A percentile compares a stretch with the other conserved stretches of the same genome.
Conservation (phyloP, 2,888 invertebrate species). For the Steinernema hermaphroditum region DNA sequence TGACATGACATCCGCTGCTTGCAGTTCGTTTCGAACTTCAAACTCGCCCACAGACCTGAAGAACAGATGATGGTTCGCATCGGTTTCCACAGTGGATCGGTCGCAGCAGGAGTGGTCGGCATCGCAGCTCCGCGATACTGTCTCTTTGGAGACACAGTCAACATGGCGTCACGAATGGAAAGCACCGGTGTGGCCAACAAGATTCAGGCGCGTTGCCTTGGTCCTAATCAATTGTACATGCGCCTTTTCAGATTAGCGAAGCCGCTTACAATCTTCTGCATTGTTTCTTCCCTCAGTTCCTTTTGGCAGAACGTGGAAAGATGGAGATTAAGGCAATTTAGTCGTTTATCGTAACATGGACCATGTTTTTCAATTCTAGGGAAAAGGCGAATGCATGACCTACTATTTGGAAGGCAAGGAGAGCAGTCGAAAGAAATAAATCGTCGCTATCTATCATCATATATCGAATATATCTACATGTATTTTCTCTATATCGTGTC, state of each 20-base stretch:
- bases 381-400: slow-evolving; percentile 63
- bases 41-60: slow-evolving; percentile 63
- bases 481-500: background rate
- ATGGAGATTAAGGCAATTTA: slow-evolving; percentile 57
- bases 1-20: background rate
- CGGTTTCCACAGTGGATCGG: slow-evolving; percentile 64
- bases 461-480: no score
- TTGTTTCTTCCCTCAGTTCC: slow-evolving; percentile 63
- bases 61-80: slow-evolving; percentile 65
- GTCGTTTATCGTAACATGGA: background rate
- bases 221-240: background rate
- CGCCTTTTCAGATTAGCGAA: slow-evolving; percentile 59
- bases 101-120: slow-evolving; percentile 66
- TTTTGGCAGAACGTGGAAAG: slow-evolving; percentile 59
- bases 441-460: background rate
- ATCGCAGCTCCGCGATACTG: slow-evolving; percentile 62
- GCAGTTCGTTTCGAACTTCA: slow-evolving; percentile 58
- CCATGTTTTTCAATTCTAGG: slow-evolving; percentile 50
- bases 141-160: slow-evolving; percentile 63
- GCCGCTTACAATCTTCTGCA: slow-evolving; percentile 59
- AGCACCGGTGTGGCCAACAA: slow-evolving; percentile 63
- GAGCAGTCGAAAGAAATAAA: slow-evolving; percentile 24
- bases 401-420: slow-evolving; percentile 60
- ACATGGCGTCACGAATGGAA: slow-evolving; percentile 64
- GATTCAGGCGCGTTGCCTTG: slow-evolving; percentile 46